phyloP scores from a whole-genome alignment of 1,140 invertebrate species.

The Agrilus planipennis region DNA sequence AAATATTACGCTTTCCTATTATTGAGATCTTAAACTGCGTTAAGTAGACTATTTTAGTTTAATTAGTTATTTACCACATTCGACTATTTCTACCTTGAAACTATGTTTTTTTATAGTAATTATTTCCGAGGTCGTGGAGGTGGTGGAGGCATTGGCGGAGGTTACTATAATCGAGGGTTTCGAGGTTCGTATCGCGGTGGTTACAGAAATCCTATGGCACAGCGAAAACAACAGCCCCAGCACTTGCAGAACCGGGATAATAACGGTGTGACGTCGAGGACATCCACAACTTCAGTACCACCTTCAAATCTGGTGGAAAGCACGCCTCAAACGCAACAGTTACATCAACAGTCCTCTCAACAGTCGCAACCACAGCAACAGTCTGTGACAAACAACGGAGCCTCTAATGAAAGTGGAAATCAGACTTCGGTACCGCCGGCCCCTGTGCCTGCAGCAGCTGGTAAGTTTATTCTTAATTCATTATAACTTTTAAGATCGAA shows the following conservation, averaged over 20 bases:
- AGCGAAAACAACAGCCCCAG: constrained; percentile 9
- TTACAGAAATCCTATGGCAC: constrained; percentile 13
- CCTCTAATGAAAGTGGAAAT: constrained; percentile 1
- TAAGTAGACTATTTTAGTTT: constrained; percentile 1
- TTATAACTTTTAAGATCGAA: constrained; percentile 3
- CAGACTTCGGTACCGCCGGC: constrained; percentile 5
- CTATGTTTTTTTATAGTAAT: constrained; percentile 10
- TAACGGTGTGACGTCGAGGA: neutral
- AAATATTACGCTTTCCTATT: neutral
- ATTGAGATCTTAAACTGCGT: neutral
- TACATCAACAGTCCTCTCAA: too few species aligned
- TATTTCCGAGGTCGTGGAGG: constrained; percentile 41
- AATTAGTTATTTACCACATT: constrained; percentile 6
- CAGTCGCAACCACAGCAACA: neutral
- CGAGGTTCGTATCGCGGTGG: constrained; percentile 36
- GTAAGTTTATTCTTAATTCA: constrained; percentile 6
- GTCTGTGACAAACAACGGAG: constrained; percentile 3
- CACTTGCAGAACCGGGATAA: too few species aligned
- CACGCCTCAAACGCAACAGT: neutral
- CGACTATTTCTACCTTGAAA: neutral
- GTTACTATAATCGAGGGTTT: too few species aligned
- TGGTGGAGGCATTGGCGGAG: constrained; percentile 41
- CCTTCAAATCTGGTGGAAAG: neutral
- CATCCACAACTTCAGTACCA: neutral
- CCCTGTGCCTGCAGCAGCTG: constrained; percentile 12